A percentile compares a stretch with the other conserved stretches of the same genome.
Conservation (phyloP, 2,888 invertebrate species). For the Calephelis perditalis region DNA sequence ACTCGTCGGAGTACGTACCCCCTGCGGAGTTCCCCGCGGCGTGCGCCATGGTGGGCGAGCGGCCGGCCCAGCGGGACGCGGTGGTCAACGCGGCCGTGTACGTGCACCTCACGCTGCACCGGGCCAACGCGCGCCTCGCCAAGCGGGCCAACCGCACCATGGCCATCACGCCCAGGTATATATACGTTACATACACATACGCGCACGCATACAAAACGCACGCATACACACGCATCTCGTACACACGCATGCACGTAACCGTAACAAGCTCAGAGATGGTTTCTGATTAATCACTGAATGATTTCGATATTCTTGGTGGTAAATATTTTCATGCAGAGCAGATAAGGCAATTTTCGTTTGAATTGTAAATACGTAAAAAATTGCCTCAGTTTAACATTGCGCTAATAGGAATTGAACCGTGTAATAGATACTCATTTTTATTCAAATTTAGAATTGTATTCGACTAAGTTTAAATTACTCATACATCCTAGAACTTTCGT, state of each 20-base stretch:
- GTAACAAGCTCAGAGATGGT: no score
- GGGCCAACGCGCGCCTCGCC: constrained; percentile 92
- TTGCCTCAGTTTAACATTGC: no score
- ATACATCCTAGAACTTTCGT: no score
- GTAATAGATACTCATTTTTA: no score
- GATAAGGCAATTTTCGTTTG: no score
- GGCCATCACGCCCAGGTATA: constrained; percentile 95
- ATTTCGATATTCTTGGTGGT: no score
- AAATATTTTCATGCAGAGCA: no score
- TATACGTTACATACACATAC: constrained; percentile 68
- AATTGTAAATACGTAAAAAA: no score
- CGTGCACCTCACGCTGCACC: constrained; percentile 97
- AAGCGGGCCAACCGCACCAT: constrained; percentile 96
- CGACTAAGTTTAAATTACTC: no score
- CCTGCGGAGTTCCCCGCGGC: constrained; percentile 95
- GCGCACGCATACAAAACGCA: constrained; percentile 81
- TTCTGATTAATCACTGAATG: no score
- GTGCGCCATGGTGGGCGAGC: constrained; percentile 85
- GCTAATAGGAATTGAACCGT: no score
- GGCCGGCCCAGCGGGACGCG: constrained; percentile 93
- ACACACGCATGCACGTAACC: constrained; percentile 80
- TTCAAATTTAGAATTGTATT: no score
- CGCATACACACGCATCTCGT: constrained; percentile 71
- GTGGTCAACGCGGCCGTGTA: constrained; percentile 99
- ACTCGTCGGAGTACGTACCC: constrained; percentile 89